phyloP scores from a whole-genome alignment of 2,797 vertebrate species.

The Amphiprion clarkii region DNA sequence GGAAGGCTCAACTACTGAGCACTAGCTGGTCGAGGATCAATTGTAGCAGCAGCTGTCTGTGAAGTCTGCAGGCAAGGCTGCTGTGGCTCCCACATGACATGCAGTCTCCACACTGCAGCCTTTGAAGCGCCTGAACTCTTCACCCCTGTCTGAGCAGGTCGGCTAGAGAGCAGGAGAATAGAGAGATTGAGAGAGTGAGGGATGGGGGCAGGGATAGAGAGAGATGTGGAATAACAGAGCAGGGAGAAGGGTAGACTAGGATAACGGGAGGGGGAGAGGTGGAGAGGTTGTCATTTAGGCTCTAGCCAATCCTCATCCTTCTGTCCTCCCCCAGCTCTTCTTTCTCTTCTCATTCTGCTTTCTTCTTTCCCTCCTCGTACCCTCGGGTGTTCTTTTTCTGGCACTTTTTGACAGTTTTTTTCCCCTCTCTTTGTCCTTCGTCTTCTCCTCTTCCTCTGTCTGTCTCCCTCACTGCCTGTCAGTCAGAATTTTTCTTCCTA shows the following conservation, averaged over 20 bases:
- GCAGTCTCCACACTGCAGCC: slow-evolving; percentile 83
- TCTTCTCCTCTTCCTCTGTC: slow-evolving; percentile 36
- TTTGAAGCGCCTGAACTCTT: slow-evolving; percentile 89
- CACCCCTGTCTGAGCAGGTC: slow-evolving; percentile 87
- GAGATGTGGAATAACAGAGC: slow-evolving; percentile 77
- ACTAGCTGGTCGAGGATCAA: slow-evolving; percentile 79
- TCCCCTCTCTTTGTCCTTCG: slow-evolving; percentile 46
- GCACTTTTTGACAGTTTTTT: slow-evolving; percentile 63
- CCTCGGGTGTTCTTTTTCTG: slow-evolving; percentile 73
- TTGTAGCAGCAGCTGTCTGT: slow-evolving; percentile 80
- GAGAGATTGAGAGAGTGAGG: slow-evolving; percentile 72
- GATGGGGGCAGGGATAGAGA: slow-evolving; percentile 72
- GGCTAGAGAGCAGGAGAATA: slow-evolving; percentile 78
- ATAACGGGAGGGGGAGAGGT: slow-evolving; percentile 55
- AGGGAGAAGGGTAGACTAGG: slow-evolving; percentile 64
- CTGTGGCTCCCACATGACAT: slow-evolving; percentile 84
- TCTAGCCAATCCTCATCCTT: slow-evolving; percentile 66
- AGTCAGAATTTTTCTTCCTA: slow-evolving; percentile 37
- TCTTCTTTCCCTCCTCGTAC: slow-evolving; percentile 57
- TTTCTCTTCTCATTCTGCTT: slow-evolving; percentile 60
- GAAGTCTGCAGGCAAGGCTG: slow-evolving; percentile 81
- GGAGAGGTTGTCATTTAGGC: slow-evolving; percentile 77
- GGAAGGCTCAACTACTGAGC: slow-evolving; percentile 67
- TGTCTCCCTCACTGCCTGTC: slow-evolving; percentile 50
- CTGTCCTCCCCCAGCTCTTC: slow-evolving; percentile 65